Evolutionary conservation across 2,797 vertebrate species (phyloP).

Genomic region (Peromyscus attwateri): DNA sequence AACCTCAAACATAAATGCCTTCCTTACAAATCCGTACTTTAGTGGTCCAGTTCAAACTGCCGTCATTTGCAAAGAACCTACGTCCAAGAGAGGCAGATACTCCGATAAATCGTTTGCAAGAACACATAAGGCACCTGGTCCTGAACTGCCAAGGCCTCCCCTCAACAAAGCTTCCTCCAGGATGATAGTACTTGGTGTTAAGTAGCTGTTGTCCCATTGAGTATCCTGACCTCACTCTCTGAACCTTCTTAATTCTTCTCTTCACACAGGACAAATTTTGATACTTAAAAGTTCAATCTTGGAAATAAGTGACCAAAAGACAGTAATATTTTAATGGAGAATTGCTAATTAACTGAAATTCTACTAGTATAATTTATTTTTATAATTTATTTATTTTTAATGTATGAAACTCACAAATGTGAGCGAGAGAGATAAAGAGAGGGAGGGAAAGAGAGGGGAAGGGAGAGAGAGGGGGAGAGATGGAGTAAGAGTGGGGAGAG

Average conservation of each 20-base stretch:
- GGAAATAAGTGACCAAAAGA: conserved; percentile 52
- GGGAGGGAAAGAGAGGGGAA: background rate
- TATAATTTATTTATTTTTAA: background rate
- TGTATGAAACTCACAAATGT: background rate
- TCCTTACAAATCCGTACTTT: background rate
- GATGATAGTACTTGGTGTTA: background rate
- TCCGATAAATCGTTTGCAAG: background rate
- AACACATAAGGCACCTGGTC: background rate
- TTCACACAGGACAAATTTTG: background rate
- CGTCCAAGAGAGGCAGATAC: background rate
- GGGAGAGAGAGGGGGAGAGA: background rate
- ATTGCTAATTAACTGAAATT: conserved; percentile 42
- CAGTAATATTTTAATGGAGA: conserved; percentile 67
- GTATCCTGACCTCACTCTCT: background rate
- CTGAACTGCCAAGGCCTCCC: background rate
- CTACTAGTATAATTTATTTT: background rate
- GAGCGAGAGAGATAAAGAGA: background rate
- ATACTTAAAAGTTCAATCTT: conserved; percentile 38
- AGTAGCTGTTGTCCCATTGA: background rate
- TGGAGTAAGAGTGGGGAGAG: background rate
- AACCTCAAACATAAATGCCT: background rate
- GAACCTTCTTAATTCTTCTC: background rate
- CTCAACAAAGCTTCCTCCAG: background rate
- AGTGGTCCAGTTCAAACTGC: background rate
- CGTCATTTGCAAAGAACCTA: background rate